Percentiles rank a stretch among this genome's conserved stretches.
phyloP scores from a whole-genome alignment of 2,113 vertebrate species.

The Columba janthina region DNA sequence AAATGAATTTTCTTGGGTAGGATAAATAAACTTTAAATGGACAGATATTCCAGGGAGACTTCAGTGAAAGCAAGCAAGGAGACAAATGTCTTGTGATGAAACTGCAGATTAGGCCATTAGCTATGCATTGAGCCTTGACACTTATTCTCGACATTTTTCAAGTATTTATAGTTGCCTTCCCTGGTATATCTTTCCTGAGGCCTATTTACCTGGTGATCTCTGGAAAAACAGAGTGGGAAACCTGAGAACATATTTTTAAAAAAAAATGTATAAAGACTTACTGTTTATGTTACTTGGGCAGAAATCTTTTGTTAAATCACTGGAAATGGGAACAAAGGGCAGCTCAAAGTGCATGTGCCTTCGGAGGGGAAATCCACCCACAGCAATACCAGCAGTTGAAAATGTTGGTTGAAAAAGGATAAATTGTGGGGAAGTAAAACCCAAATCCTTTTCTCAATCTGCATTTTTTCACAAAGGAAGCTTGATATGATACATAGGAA shows the following conservation, averaged over 20 bases:
- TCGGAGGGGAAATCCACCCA: not conserved
- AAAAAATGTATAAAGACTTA: not conserved
- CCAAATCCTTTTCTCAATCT: not conserved
- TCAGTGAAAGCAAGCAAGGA: not conserved
- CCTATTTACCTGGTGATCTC: not conserved
- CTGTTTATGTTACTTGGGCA: not conserved
- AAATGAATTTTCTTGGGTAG: not conserved
- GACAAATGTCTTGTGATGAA: not conserved
- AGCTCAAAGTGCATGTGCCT: not conserved
- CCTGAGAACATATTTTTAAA: not conserved
- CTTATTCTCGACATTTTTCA: not conserved
- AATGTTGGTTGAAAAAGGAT: not conserved
- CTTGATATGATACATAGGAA: not conserved
- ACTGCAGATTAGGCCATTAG: not conserved
- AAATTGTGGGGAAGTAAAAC: not conserved
- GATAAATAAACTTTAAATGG: not conserved
- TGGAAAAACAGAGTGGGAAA: constrained; percentile 17
- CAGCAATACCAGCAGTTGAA: not conserved
- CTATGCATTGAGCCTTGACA: constrained; percentile 3
- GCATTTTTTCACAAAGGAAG: not conserved
- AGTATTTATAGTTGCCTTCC: not conserved
- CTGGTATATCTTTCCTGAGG: not conserved
- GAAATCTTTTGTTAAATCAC: not conserved
- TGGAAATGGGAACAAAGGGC: not conserved
- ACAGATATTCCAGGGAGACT: not conserved